Percentiles rank a stretch among this genome's conserved stretches.
Evolutionary conservation across 2,797 vertebrate genomes (phyloP).

Genomic region (Fringilla coelebs): DNA sequence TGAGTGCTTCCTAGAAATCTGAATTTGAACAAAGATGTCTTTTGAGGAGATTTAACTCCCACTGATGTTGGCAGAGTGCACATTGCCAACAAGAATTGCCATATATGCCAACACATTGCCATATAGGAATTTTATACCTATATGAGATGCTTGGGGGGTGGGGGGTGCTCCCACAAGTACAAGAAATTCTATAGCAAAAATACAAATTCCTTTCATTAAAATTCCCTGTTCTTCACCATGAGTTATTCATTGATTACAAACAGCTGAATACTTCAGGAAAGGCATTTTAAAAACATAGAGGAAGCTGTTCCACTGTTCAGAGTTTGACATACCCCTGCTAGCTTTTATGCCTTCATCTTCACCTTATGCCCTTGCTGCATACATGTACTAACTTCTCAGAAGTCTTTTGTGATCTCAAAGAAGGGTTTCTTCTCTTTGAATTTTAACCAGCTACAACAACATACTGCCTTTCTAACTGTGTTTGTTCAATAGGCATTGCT

Average conservation of each 20-base stretch:
- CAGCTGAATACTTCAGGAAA: not conserved
- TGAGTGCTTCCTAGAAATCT: not conserved
- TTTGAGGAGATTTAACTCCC: not conserved
- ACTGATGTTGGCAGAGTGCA: not conserved
- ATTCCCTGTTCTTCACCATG: not conserved
- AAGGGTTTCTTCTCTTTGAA: not conserved
- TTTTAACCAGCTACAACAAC: not conserved
- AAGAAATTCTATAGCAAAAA: not conserved
- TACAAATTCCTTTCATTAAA: not conserved
- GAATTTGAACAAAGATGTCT: not conserved
- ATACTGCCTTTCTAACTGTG: not conserved
- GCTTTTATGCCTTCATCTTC: not conserved
- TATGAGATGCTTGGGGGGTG: not conserved
- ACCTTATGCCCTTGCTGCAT: not conserved
- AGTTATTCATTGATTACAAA: not conserved
- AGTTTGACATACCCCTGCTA: not conserved
- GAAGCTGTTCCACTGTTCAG: not conserved
- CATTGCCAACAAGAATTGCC: not conserved
- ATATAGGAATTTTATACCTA: not conserved
- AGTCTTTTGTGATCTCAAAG: not conserved
- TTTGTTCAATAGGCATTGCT: not conserved
- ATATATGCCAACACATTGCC: no score
- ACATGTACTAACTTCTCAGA: not conserved
- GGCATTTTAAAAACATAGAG: not conserved
- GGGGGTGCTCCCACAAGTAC: not conserved